phyloP scores from a whole-genome alignment of 2,797 vertebrate species.

The Cygnus olor region DNA sequence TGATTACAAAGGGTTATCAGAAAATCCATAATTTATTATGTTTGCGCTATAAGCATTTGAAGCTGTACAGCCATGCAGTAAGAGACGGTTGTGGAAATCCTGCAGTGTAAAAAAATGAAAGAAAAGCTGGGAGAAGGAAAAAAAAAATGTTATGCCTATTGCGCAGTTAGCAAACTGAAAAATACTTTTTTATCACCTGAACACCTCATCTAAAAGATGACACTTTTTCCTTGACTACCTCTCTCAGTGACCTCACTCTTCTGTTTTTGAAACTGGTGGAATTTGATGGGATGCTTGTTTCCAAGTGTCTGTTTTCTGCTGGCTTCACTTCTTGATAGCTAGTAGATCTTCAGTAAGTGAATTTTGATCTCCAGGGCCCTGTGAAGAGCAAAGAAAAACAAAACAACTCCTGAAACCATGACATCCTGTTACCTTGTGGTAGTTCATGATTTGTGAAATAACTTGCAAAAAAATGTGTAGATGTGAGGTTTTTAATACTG shows the following conservation, averaged over 20 bases:
- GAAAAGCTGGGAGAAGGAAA: neutral
- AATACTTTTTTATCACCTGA: neutral
- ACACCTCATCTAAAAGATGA: neutral
- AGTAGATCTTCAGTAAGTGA: neutral
- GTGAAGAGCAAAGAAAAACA: neutral
- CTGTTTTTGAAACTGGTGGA: neutral
- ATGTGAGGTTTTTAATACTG: neutral
- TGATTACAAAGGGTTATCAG: neutral
- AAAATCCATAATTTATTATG: neutral
- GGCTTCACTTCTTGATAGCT: neutral
- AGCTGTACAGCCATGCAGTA: neutral
- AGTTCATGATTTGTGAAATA: conserved; percentile 14
- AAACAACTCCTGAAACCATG: neutral
- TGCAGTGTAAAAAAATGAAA: neutral
- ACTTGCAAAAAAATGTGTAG: neutral
- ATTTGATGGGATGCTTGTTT: neutral
- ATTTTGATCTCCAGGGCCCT: neutral
- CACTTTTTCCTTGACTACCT: neutral
- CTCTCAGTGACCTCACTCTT: neutral
- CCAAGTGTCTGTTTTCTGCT: neutral
- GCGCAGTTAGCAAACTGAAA: neutral
- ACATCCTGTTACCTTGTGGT: neutral
- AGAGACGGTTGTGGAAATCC: neutral
- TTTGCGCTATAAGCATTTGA: neutral
- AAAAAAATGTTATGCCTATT: neutral